Evolutionary conservation across 2,888 invertebrate genomes (phyloP), one percentile per base, ranked within the genome.

Genomic region (Brachycybe producta): DNA sequence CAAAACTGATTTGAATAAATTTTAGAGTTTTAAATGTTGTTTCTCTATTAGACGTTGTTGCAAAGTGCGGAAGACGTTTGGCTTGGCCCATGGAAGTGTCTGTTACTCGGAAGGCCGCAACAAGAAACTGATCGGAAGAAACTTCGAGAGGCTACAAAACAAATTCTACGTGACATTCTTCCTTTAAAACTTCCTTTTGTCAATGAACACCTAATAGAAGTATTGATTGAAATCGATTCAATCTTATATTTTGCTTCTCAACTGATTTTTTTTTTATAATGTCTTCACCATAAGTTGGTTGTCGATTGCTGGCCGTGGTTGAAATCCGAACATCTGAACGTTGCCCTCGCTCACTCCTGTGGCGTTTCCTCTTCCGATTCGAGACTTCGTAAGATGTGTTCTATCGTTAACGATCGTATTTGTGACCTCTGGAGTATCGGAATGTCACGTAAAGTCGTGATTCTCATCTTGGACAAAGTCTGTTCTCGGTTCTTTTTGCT

Each of bases 381-480:
- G 17, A 34, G 17, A 5, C 8, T 47, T 38, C 24, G 19, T 7
- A 27, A 35, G 24, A 21, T 34, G 11, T 21, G n/a, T 13, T 36
- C 7, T 26, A 17, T 28, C 17, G 24, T 47, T 38, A 24, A 36
- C 17, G 26, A 36, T 21, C 19, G 27, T 7, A 36, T 26, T 11
- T 11, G n/a, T 1, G 11, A 24, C 19, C 11, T 47, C 17, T 36
- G 27, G 15, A 26, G 36, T n/a, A 21, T 26, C 15, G 21, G 21
- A 8, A 38, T 36, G 38, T 15, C 24, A 26, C 26, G 47, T n/a
- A 35, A 47, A 4, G 36, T 24, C 27, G 47, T 47, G 1, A 26
- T 47, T 19, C 38, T 47, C 4, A 47, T 47, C 15, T 38, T 47
- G 13, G 47, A 47, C 38, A 47, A 47, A 36, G 47, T 47, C 35